Conservation (phyloP, 2,888 invertebrate genomes). For the Marasmarcha lunaedactyla region DNA sequence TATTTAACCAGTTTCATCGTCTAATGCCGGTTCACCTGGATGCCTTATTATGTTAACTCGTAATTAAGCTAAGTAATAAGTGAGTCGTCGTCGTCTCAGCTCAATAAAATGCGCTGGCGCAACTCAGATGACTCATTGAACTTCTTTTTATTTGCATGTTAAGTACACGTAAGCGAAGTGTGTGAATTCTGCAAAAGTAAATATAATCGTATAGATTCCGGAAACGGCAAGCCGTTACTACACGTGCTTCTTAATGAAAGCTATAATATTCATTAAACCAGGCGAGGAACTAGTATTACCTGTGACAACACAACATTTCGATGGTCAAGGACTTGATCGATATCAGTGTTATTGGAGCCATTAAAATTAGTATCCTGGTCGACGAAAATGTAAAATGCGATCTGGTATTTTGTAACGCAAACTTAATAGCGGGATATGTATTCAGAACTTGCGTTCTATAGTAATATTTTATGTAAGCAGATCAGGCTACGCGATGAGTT, state of each 20-base stretch:
- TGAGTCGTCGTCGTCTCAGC: too few species aligned
- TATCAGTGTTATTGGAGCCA: too few species aligned
- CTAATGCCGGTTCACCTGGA: too few species aligned
- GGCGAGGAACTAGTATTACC: background rate
- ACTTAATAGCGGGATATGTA: too few species aligned
- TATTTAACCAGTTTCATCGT: too few species aligned
- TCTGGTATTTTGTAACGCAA: too few species aligned
- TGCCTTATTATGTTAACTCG: too few species aligned
- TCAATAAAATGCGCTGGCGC: background rate
- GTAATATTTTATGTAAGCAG: slow-evolving; percentile 3
- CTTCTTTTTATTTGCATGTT: background rate
- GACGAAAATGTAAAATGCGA: too few species aligned
- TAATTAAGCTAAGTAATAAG: too few species aligned
- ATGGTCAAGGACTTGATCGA: background rate
- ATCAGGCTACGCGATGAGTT: slow-evolving; percentile 16
- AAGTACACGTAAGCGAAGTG: background rate
- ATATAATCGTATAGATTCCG: background rate
- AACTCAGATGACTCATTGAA: background rate
- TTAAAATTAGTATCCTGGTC: too few species aligned
- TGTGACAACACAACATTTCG: background rate
- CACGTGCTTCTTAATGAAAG: background rate
- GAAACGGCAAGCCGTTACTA: background rate
- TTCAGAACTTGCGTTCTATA: too few species aligned
- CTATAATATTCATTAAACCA: background rate
- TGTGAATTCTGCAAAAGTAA: background rate